Base-by-base conservation (phyloP, 53 echinoderm and acorn worm genomes). In the Henricia sp. region DNA sequence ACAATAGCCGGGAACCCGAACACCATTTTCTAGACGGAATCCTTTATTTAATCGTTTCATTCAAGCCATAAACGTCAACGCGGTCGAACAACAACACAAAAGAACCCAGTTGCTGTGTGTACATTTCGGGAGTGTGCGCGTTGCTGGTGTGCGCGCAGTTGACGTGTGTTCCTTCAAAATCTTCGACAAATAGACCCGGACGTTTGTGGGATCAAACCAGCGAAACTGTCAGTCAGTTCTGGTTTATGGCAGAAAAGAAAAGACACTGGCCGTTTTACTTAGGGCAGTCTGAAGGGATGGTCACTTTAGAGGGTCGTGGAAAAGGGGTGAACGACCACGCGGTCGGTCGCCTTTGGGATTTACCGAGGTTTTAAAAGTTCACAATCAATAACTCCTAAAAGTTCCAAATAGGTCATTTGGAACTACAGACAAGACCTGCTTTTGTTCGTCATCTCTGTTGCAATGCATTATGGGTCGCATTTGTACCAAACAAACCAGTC, bases 1-100 rank as follows among this genome's bases (percentile, higher is more conserved):
- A 76, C 59, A 76, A 76, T 41, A 76, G 76, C 38, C 10, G 13
- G 8, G 76, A 76, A 76, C 58, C 40, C 20, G 58, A 37, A 24
- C 54, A 54, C 3, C 39, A 14, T 29, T 60, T 37, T 38, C 67
- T 26, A 39, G 8, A 24, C 2, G 6, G 63, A 12, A 17, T 63
- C 35, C 19, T 63, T 38, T 37, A 38, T 13, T 67, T 29, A 38
- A 3, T 14, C 1, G n/a, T 6, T 24, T 23, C 23, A 67, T 67
- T 67, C 41, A 43, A n/a, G n/a, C 25, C 38, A 19, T 24, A 19
- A 38, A 76, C 76, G 58, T 58, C 76, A 59, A 76, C 37, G 26
- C 28, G 54, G 44, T 36, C 37, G 2, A 16, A 57, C 28, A 26
- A 42, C 23, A 41, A 76, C n/a, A n/a, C 76, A 76, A 76, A 55